Percentiles rank a stretch among this genome's conserved stretches.
Conservation (phyloP, 2,888 invertebrate genomes). For the Agonopterix arenella region DNA sequence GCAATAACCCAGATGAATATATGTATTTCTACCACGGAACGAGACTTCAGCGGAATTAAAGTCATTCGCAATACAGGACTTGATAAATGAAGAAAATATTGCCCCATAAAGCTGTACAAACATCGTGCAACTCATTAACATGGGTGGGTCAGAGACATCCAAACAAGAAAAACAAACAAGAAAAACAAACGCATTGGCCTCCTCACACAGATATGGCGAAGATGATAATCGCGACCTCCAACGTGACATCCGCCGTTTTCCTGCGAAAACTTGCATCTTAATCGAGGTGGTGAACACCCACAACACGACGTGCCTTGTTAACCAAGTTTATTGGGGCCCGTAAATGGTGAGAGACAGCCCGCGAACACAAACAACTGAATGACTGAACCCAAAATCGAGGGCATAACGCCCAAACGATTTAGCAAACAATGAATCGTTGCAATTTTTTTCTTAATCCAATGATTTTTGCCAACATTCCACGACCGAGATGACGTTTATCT, state of each 20-base stretch:
- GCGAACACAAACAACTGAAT: slow-evolving; percentile 13
- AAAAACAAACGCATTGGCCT: slow-evolving; percentile 29
- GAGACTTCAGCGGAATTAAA: slow-evolving; percentile 4
- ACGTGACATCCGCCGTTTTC: slow-evolving; percentile 51
- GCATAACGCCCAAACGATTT: slow-evolving; percentile 19
- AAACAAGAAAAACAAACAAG: slow-evolving; percentile 27
- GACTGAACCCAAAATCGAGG: slow-evolving; percentile 33
- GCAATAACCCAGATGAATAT: slow-evolving; percentile 44
- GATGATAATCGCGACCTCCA: slow-evolving; percentile 47
- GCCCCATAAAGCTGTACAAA: no score
- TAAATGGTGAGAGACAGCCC: slow-evolving; percentile 36
- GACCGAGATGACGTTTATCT: neutral
- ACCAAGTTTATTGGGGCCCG: slow-evolving; percentile 42
- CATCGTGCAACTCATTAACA: neutral
- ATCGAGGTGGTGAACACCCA: slow-evolving; percentile 50
- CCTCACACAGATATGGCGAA: slow-evolving; percentile 27
- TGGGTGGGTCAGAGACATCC: slow-evolving; percentile 1
- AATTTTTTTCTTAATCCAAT: neutral
- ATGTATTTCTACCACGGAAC: slow-evolving; percentile 23
- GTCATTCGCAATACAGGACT: slow-evolving; percentile 6
- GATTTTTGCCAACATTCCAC: no score
- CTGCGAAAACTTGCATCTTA: slow-evolving; percentile 37
- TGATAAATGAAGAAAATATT: neutral
- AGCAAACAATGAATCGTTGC: neutral
- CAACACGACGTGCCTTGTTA: slow-evolving; percentile 54